A percentile compares a stretch with the other conserved stretches of the same genome.
phyloP scores from a whole-genome alignment of 2,888 invertebrate genomes.

The Leuctra nigra region DNA sequence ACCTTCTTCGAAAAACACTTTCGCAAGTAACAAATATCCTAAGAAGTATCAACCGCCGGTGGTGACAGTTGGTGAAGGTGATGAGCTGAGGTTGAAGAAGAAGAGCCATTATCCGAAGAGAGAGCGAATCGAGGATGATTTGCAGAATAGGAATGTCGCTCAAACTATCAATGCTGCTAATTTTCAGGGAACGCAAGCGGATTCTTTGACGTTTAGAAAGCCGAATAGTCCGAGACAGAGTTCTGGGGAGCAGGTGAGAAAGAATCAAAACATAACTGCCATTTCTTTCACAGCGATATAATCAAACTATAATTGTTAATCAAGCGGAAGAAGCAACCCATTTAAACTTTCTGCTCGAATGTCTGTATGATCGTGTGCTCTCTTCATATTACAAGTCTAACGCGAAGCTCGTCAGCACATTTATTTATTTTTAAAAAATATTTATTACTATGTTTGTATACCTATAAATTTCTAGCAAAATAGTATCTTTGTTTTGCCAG shows the following conservation, averaged over 20 bases:
- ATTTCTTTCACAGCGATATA: too few relatives aligned
- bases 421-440: too few relatives aligned
- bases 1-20: not conserved
- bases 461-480: too few relatives aligned
- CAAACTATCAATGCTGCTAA: slow-evolving; percentile 18
- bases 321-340: too few relatives aligned
- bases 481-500: too few relatives aligned
- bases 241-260: slow-evolving; percentile 3
- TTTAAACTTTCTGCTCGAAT: too few relatives aligned
- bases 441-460: too few relatives aligned
- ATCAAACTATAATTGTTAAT: too few relatives aligned
- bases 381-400: too few relatives aligned
- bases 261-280: too few relatives aligned
- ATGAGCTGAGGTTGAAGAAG: not conserved
- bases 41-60: slow-evolving; percentile 47
- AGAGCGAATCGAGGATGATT: slow-evolving; percentile 7
- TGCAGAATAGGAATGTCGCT: slow-evolving; percentile 6
- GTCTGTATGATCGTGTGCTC: too few relatives aligned
- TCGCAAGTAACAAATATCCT: slow-evolving; percentile 45
- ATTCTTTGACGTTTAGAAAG: not conserved
- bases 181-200: slow-evolving; percentile 12
- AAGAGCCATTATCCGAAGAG: not conserved
- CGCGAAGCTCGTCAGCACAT: too few relatives aligned
- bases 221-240: not conserved
- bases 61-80: not conserved